phyloP scores from a whole-genome alignment of 1,140 invertebrate species.

The Hycleus phaleratus region DNA sequence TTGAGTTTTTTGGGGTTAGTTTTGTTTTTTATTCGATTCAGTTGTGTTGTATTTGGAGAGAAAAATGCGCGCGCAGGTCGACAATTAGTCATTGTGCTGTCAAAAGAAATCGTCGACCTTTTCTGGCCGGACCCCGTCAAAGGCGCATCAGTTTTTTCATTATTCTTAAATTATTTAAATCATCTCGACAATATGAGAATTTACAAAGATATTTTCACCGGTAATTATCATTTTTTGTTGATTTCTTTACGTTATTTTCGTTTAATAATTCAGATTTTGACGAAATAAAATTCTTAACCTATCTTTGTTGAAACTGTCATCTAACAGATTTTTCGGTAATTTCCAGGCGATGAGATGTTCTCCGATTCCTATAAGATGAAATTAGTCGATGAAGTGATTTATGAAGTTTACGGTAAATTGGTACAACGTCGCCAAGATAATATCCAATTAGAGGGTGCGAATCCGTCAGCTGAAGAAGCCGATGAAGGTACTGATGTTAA shows the following conservation, averaged over 20 bases:
- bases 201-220: constrained; percentile 90
- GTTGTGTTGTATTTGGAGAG: too few relatives aligned
- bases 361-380: constrained; percentile 95
- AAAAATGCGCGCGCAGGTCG: neutral
- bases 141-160: constrained; percentile 3
- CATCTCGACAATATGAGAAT: constrained; percentile 78
- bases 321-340: constrained; percentile 8
- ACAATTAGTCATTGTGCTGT: neutral
- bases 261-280: neutral
- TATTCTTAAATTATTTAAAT: neutral
- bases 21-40: too few relatives aligned
- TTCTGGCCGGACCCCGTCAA: constrained; percentile 1
- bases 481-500: constrained; percentile 74
- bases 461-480: constrained; percentile 87
- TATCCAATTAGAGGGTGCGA: constrained; percentile 75
- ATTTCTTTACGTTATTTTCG: constrained; percentile 8
- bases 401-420: constrained; percentile 89
- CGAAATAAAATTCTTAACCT: constrained; percentile 5
- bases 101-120: constrained; percentile 5
- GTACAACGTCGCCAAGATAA: constrained; percentile 70
- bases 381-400: constrained; percentile 85
- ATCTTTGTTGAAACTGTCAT: constrained; percentile 13
- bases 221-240: constrained; percentile 48
- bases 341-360: constrained; percentile 94
- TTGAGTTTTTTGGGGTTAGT: too few relatives aligned